Evolutionary conservation across 2,113 vertebrate species (phyloP), one percentile per base, ranked within the genome.

Genomic region (Alexandromys fortis): DNA sequence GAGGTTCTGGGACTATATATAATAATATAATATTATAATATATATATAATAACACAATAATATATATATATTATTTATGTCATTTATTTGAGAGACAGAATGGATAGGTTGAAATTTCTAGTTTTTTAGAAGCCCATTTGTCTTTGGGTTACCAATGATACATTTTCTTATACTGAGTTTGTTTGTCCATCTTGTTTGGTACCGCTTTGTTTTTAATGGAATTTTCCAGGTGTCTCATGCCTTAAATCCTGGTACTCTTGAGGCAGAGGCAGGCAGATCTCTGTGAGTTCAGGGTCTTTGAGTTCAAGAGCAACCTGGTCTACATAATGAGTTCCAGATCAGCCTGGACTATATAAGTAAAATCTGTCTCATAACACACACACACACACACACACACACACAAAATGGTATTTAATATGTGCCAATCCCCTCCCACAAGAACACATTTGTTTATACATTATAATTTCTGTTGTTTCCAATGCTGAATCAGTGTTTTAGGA

Each of bases 51-150:
- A 49, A 49, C 49, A 49, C 5, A 45, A 45, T 49, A 49, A 49
- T 49, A 11, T 45, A 49, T 95, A 30, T 95, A 30, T 94, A 61
- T 96, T 96, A 85, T 77, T 65, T 68, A 67, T 88, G 16, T 30
- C 47, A 83, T 96, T 95, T 67, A 55, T 38, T 88, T 88, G 19
- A 8, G 35, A 89, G 55, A 73, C 61, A 63, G 0, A 19, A 61
- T 33, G 49, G 12, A 89, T 6, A 7, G 26, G 17, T 76, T 76
- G 28, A 76, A 33, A 86, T 93, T 95, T 94, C 86, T 68, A 83
- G 55, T 9, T 79, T 94, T 94, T 91, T 89, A 73, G 47, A 33
- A 92, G 65, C 24, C 79, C 22, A 78, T 91, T 67, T 94, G 19
- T 24, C 58, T 94, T 91, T 42, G 19, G 91, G 49, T 90, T 92